Base-by-base conservation (phyloP, 2,797 vertebrate species). In the Sciaenops ocellatus region DNA sequence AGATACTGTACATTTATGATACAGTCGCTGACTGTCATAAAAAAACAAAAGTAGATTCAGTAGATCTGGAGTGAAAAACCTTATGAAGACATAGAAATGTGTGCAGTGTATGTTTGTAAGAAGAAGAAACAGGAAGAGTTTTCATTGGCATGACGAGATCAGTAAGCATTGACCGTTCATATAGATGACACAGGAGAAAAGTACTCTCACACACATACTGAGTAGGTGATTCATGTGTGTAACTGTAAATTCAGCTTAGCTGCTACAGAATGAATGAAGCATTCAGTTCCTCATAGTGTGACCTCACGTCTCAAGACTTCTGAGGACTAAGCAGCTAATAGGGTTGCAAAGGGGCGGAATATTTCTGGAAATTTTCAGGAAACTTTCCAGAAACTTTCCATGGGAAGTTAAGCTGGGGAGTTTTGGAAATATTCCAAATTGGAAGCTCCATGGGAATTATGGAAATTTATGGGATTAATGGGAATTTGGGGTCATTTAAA, bases 171-270 rank as follows among this genome's bases (percentile, higher is more conserved):
- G 13, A 47, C 22, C 17, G 20, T 26, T 46, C 24, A 47, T 30
- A 24, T 42, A 44, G 38, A 44, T 44, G 16, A 44, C 24, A 28
- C 4, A 1, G 13, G 12, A 61, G 34, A 42, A 26, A 48, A 30
- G 1, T 34, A n/a, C 24, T 20, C 20, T 5, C 65, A 42, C 65
- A 54, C n/a, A 46, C 52, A 56, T 20, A 28, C 22, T 34, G 4
- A 44, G 17, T 15, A 28, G 5, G 30, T 11, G 30, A 41, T 52
- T 72, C 13, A 38, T 57, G 6, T 24, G 44, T 50, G 10, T 28
- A 13, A 38, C 59, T 54, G 34, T 52, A 55, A 55, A 73, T 30
- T 26, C 11, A 6, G 20, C 34, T 62, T 44, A 42, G 57, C 69
- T 44, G 15, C 26, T 20, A 28, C 15, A 22, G 47, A 72, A 54